These are phyloP conservation scores for Pseudonaja textilis DNA, from an alignment of 2,113 vertebrate species.

Conservation along the genomic window DNA sequence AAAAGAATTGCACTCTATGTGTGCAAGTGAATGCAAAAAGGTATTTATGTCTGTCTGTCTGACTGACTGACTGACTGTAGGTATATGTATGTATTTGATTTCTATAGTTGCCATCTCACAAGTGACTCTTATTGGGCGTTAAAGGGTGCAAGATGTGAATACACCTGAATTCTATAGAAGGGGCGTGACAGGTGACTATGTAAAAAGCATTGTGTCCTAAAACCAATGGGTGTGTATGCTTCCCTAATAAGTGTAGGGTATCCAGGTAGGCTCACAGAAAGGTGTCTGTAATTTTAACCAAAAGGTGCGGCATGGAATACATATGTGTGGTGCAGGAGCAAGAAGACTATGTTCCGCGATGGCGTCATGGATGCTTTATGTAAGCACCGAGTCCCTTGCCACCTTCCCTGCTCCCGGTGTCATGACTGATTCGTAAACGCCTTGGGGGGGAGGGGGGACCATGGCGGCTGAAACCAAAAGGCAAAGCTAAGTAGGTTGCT, in stretches of 20 bases:
- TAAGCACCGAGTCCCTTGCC: neutral
- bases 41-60: neutral
- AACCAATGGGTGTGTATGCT: neutral
- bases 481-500: neutral
- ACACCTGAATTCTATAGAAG: neutral
- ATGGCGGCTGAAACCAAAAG: neutral
- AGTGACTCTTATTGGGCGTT: neutral
- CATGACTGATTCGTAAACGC: neutral
- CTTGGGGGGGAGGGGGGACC: neutral
- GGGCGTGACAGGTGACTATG: too few species aligned
- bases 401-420: neutral
- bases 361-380: neutral
- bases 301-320: neutral
- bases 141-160: neutral
- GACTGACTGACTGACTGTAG: too few species aligned
- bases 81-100: neutral
- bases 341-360: neutral
- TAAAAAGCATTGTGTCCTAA: neutral
- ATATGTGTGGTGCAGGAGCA: neutral
- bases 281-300: neutral
- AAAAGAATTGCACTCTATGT: neutral
- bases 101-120: neutral
- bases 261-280: neutral
- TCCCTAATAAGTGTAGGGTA: too few species aligned
- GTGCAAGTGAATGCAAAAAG: neutral